A percentile compares a stretch with the other conserved stretches of the same genome.
phyloP scores from a whole-genome alignment of 2,888 invertebrate species.

The Osmoderma eremita region DNA sequence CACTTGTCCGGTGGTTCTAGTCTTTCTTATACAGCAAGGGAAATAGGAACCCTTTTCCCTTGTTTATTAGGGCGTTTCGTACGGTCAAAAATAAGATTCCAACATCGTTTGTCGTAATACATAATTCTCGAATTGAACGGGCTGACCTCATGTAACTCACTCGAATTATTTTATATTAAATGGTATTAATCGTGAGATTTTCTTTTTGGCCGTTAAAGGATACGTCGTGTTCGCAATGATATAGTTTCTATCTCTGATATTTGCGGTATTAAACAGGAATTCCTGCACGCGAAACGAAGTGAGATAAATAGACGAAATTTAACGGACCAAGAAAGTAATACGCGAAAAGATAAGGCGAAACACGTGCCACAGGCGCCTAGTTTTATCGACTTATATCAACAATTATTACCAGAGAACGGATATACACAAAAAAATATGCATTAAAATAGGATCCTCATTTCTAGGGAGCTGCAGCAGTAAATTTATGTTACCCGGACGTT shows the following conservation, averaged over 20 bases:
- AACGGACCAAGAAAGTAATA: not conserved
- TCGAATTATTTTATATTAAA: not conserved
- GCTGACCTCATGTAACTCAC: not conserved
- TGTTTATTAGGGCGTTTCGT: constrained; percentile 18
- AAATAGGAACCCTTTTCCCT: constrained; percentile 18
- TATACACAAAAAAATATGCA: too few relatives aligned
- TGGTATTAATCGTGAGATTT: too few relatives aligned
- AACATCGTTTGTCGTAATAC: not conserved
- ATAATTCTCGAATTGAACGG: too few relatives aligned
- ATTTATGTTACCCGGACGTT: too few relatives aligned
- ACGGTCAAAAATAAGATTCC: not conserved
- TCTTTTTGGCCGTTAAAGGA: constrained; percentile 1
- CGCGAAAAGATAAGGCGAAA: constrained; percentile 6
- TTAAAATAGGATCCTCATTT: too few relatives aligned
- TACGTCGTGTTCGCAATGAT: not conserved
- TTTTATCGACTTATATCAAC: constrained; percentile 3
- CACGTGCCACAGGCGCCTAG: not conserved
- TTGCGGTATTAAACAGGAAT: not conserved
- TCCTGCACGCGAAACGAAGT: not conserved
- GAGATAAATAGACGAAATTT: not conserved
- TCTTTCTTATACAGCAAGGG: not conserved
- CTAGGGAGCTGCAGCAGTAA: too few relatives aligned
- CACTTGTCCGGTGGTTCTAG: constrained; percentile 24
- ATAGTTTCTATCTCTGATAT: not conserved
- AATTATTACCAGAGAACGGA: too few relatives aligned